Evolutionary conservation across 2,113 vertebrate genomes (phyloP), one percentile per base, ranked within the genome.

Genomic region (Cyphomyrus discorhynchus): DNA sequence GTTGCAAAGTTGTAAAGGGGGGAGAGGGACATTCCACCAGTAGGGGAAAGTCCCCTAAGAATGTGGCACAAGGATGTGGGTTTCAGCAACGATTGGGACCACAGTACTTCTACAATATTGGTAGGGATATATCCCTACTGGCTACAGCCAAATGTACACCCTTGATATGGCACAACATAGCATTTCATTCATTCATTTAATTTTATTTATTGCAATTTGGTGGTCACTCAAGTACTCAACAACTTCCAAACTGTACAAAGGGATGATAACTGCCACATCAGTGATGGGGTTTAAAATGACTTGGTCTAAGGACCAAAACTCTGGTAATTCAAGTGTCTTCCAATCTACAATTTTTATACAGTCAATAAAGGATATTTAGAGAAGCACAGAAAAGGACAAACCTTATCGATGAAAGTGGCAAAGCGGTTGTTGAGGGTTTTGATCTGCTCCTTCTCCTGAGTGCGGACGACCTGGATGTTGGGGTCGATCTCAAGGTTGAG

Each of bases 361-460:
- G 10, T 84, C 42, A 21, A 39, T 45, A 5, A 3, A 85, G 11
- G 13, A 47, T 85, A 46, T 49, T 47, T 49, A 13, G 82, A 84
- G 45, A 84, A 84, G 39, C 45, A 47, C 35, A 47, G 82, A 88
- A 93, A 94, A 53, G 6, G 45, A 82, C 89, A 46, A 88, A 99
- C 98, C 98, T 99, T 98, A 94, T 98, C 97, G 0, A 99, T 99
- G 95, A 99, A 96, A 87, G 93, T 93, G 27, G 95, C 96, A 0
- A 96, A 96, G 70, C 95, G 95, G 94, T 96, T 96, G 95, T 99
- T 99, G 90, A 99, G 97, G 13, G 93, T 94, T 96, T 98, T 99
- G 95, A 99, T 99, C 93, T 99, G 98, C 1, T 99, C 97, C 92
- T 97, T 97, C 94, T 99, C 98, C 42, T 98, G 97, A 53, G 95